Evolutionary conservation across 2,113 vertebrate species (phyloP).

Genomic region (Melierax canorus): DNA sequence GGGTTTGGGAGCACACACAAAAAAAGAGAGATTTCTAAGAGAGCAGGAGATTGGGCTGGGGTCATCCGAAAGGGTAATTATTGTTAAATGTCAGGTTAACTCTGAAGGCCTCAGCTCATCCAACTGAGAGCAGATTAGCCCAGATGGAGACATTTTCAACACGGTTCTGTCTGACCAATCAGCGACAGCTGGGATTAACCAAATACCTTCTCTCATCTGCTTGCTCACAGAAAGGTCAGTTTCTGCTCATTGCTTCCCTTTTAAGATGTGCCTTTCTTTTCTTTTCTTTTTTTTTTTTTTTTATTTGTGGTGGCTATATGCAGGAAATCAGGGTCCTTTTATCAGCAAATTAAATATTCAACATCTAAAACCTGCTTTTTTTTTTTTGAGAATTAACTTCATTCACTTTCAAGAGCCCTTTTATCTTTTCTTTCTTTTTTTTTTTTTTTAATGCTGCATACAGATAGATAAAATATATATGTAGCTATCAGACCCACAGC

Average conservation of each 20-base stretch:
- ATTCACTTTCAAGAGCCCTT: constrained; percentile 78
- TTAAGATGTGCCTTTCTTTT: constrained; percentile 74
- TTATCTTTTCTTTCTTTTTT: constrained; percentile 58
- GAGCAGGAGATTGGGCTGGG: constrained; percentile 80
- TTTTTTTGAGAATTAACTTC: constrained; percentile 76
- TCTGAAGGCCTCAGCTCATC: constrained; percentile 86
- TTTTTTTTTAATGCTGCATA: neutral
- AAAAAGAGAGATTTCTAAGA: constrained; percentile 84
- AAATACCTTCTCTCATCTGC: constrained; percentile 91
- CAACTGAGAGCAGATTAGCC: constrained; percentile 91
- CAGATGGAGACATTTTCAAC: constrained; percentile 92
- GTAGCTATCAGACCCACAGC: neutral
- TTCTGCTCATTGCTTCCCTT: constrained; percentile 86
- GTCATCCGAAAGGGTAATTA: constrained; percentile 91
- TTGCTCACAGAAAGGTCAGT: constrained; percentile 90
- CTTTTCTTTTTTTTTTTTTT: neutral
- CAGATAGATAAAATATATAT: constrained; percentile 15
- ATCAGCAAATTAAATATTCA: constrained; percentile 87
- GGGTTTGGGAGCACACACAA: constrained; percentile 74
- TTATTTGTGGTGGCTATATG: constrained; percentile 68
- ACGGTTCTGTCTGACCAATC: constrained; percentile 83
- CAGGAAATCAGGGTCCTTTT: constrained; percentile 77
- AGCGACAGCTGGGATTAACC: constrained; percentile 86
- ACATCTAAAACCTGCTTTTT: constrained; percentile 72
- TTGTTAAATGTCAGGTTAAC: constrained; percentile 95